phyloP scores from a whole-genome alignment of 2,113 vertebrate species.

The Polypterus bichir region DNA sequence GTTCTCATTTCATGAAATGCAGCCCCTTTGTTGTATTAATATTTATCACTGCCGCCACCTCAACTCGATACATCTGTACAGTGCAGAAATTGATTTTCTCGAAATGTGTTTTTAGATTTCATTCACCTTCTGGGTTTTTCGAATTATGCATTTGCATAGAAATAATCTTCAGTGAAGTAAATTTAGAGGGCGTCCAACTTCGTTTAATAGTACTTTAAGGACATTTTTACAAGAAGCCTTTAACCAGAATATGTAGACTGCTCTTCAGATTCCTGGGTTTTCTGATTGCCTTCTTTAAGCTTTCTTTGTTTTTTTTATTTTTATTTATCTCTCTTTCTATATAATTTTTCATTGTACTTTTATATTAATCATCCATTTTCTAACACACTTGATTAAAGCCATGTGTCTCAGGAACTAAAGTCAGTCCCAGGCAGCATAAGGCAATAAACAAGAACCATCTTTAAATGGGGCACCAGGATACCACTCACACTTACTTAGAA shows the following conservation, averaged over 20 bases:
- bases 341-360: too few species aligned
- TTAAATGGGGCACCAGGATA: not conserved
- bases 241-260: not conserved
- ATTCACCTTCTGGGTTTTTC: slow-evolving; percentile 43
- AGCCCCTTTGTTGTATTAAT: slow-evolving; percentile 53
- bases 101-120: slow-evolving; percentile 64
- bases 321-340: too few species aligned
- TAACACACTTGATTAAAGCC: too few species aligned
- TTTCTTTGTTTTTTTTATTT: not conserved
- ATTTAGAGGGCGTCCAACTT: slow-evolving; percentile 48
- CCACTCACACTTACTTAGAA: too few species aligned
- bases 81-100: slow-evolving; percentile 68
- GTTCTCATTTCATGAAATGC: slow-evolving; percentile 46
- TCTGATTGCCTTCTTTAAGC: not conserved
- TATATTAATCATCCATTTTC: too few species aligned
- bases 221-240: slow-evolving; percentile 25
- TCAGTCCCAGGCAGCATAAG: too few species aligned
- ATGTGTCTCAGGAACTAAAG: too few species aligned
- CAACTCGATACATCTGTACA: slow-evolving; percentile 39
- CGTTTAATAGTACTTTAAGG: slow-evolving; percentile 33
- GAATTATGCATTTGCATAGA: slow-evolving; percentile 62
- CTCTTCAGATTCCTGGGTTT: not conserved
- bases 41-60: slow-evolving; percentile 52
- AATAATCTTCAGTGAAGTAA: slow-evolving; percentile 65
- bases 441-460: too few species aligned